Conservation (phyloP, 2,797 vertebrate genomes). For the Microctenopoma stevenorrisi region DNA sequence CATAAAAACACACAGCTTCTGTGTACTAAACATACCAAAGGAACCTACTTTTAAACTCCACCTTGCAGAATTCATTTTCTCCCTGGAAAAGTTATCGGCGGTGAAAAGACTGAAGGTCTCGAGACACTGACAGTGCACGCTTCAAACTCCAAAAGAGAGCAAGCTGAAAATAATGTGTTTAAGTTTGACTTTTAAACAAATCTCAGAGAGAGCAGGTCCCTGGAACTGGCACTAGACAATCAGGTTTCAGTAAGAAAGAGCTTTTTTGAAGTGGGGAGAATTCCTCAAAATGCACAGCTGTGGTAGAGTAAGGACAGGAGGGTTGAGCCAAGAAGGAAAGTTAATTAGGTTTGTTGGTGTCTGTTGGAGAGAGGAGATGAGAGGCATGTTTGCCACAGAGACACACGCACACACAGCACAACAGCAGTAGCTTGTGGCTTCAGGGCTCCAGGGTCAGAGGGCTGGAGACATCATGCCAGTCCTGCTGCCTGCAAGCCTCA, state of each 20-base stretch:
- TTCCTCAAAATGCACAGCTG: constrained; percentile 44
- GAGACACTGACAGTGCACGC: constrained; percentile 18
- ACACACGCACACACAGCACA: constrained; percentile 19
- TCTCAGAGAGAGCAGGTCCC: constrained; percentile 34
- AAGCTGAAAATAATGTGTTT: constrained; percentile 7
- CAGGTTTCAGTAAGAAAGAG: constrained; percentile 5
- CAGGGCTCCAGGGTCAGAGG: constrained; percentile 42
- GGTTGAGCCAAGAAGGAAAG: constrained; percentile 38
- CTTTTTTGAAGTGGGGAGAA: constrained; percentile 39
- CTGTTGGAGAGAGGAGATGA: constrained; percentile 63
- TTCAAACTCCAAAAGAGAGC: constrained; percentile 9
- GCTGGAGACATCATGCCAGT: constrained; percentile 62
- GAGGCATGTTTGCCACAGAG: constrained; percentile 53
- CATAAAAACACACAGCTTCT: constrained; percentile 8
- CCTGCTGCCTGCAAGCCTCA: constrained; percentile 70
- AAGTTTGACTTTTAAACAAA: constrained; percentile 42
- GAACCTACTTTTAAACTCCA: constrained; percentile 31
- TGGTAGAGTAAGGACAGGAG: constrained; percentile 27
- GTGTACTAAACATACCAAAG: constrained; percentile 30
- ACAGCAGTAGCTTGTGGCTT: constrained; percentile 56
- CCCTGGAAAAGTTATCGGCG: constrained; percentile 47
- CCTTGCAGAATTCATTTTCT: constrained; percentile 36
- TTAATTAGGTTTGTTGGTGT: constrained; percentile 70
- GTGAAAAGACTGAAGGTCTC: constrained; percentile 23
- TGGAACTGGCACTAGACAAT: constrained; percentile 23